Conservation (phyloP, 1,140 invertebrate genomes). For the Elymnias hypermnestra region DNA sequence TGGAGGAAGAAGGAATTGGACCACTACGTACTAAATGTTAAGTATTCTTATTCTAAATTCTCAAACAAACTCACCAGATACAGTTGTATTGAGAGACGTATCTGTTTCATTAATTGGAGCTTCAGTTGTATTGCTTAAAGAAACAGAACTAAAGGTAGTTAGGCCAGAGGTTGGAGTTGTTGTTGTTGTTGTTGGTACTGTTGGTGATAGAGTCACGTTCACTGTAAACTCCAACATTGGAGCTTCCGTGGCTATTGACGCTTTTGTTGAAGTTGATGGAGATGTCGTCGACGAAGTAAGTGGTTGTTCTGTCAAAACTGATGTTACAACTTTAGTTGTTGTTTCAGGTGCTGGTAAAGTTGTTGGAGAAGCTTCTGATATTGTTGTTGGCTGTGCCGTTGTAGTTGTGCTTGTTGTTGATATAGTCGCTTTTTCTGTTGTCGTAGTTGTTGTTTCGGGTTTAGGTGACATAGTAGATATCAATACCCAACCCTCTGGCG, state of each 20-base stretch:
- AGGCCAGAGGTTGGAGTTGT: constrained; percentile 32
- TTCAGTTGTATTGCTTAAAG: constrained; percentile 28
- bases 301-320: neutral
- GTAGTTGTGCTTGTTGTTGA: constrained; percentile 23
- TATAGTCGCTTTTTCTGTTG: constrained; percentile 28
- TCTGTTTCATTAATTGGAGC: constrained; percentile 20
- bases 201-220: constrained; percentile 48
- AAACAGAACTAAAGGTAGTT: constrained; percentile 19
- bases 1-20: no score
- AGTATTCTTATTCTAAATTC: no score
- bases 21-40: no score
- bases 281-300: constrained; percentile 1
- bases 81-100: constrained; percentile 17
- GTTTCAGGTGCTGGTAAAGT: constrained; percentile 12
- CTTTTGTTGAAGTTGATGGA: constrained; percentile 22
- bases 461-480: constrained; percentile 58
- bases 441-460: constrained; percentile 44
- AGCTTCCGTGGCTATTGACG: constrained; percentile 13
- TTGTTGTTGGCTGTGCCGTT: constrained; percentile 22
- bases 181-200: constrained; percentile 40
- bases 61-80: constrained; percentile 3
- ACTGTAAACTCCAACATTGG: constrained; percentile 42
- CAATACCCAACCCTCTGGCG: constrained; percentile 81
- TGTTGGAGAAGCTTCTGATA: constrained; percentile 17
- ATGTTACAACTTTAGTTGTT: constrained; percentile 14